Evolutionary conservation across 2,888 invertebrate species (phyloP).

Genomic region (Mimas tiliae): DNA sequence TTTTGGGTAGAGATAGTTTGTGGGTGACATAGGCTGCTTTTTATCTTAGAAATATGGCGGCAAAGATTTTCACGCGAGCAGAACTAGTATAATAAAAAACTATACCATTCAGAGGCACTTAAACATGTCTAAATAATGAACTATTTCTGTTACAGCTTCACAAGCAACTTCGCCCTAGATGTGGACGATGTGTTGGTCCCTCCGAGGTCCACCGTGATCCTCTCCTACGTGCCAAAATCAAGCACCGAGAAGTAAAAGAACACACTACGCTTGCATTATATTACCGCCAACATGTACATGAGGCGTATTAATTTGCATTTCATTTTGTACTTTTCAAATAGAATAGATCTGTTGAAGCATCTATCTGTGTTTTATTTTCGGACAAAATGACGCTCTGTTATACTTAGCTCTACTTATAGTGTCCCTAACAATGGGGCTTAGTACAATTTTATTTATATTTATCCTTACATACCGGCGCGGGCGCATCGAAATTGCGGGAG

Average conservation of each 20-base stretch:
- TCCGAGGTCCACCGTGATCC: conserved; percentile 86
- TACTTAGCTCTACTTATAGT: too few species aligned
- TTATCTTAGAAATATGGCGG: too few species aligned
- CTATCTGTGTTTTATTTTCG: neutral
- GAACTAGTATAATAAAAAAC: too few species aligned
- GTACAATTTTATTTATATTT: too few species aligned
- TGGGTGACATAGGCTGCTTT: too few species aligned
- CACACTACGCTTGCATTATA: neutral
- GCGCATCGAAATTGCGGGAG: too few species aligned
- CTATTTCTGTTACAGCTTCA: conserved; percentile 78
- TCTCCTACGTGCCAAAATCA: conserved; percentile 88
- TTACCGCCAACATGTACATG: neutral
- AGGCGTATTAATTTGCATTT: conserved; percentile 33
- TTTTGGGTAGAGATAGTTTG: too few species aligned
- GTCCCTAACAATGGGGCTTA: too few species aligned
- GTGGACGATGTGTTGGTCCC: conserved; percentile 85
- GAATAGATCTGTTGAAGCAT: neutral
- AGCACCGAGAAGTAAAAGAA: conserved; percentile 45
- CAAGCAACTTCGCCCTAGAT: conserved; percentile 64
- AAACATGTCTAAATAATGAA: neutral
- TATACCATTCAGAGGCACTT: neutral
- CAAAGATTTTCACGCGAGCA: too few species aligned
- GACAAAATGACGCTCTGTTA: too few species aligned
- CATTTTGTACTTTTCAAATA: conserved; percentile 12
- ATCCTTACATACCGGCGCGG: too few species aligned